Evolutionary conservation across 1,140 invertebrate genomes (phyloP).

Genomic region (Bombus vancouverensis): DNA sequence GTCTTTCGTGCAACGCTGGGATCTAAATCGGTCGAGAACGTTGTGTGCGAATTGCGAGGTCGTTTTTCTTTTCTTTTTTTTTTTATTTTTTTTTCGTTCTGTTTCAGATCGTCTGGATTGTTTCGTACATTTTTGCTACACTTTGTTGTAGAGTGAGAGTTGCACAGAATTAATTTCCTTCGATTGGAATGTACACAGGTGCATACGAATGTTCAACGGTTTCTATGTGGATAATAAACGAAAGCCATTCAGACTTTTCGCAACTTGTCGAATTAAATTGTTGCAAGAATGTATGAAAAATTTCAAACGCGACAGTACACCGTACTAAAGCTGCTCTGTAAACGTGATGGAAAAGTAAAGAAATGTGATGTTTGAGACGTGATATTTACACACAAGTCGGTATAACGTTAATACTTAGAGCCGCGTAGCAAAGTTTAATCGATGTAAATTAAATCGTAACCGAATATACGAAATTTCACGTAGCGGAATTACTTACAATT

Average conservation of each 20-base stretch:
- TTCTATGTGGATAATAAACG: no score
- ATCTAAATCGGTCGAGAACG: not conserved
- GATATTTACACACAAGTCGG: not conserved
- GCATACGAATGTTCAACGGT: no score
- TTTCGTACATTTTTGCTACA: not conserved
- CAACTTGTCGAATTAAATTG: not conserved
- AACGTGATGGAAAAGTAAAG: not conserved
- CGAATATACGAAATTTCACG: not conserved
- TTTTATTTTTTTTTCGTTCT: no score
- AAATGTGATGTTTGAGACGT: not conserved
- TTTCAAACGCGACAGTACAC: not conserved
- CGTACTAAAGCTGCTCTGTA: not conserved
- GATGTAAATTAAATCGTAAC: not conserved
- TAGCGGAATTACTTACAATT: not conserved
- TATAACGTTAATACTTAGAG: not conserved
- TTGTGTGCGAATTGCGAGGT: not conserved
- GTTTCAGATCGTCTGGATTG: not conserved
- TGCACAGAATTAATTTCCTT: not conserved
- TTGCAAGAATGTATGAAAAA: not conserved
- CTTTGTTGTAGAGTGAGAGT: no score
- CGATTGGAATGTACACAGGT: not conserved
- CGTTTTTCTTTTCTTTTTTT: no score
- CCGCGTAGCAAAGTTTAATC: not conserved
- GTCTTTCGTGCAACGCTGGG: not conserved
- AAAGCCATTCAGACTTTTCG: no score